Evolutionary conservation across 2,113 vertebrate species (phyloP).

Genomic region (Antechinus stuartii): DNA sequence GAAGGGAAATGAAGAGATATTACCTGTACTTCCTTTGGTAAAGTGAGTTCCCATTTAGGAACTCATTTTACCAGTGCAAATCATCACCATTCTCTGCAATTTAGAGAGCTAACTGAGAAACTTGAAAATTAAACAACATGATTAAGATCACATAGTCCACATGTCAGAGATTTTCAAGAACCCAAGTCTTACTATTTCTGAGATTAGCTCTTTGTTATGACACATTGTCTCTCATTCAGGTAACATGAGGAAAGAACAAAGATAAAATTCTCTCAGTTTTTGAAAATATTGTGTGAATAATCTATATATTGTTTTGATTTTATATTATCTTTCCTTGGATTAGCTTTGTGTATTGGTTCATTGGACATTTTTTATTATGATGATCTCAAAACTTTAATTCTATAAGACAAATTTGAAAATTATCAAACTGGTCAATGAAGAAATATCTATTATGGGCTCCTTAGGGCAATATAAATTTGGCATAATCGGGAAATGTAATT

Average conservation of each 20-base stretch:
- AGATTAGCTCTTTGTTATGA: not conserved
- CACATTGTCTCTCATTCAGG: not conserved
- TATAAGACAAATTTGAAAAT: not conserved
- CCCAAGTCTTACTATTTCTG: not conserved
- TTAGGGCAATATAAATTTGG: too few relatives aligned
- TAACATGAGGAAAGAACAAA: not conserved
- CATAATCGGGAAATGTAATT: too few relatives aligned
- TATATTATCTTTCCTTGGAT: not conserved
- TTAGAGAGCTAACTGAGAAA: not conserved
- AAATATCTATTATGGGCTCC: too few relatives aligned
- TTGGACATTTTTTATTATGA: not conserved
- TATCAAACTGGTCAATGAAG: too few relatives aligned
- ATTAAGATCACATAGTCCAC: not conserved
- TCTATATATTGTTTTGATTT: not conserved
- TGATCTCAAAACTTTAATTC: not conserved
- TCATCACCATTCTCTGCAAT: not conserved
- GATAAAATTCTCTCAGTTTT: not conserved
- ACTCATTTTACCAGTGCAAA: not conserved
- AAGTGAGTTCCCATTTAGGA: not conserved
- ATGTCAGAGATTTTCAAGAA: not conserved
- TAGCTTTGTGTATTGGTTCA: not conserved
- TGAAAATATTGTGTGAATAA: not conserved
- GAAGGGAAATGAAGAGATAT: not conserved
- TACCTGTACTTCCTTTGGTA: not conserved
- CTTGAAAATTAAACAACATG: not conserved